Conservation (phyloP, 2,888 invertebrate species). For the Tetranychus truncatus region DNA sequence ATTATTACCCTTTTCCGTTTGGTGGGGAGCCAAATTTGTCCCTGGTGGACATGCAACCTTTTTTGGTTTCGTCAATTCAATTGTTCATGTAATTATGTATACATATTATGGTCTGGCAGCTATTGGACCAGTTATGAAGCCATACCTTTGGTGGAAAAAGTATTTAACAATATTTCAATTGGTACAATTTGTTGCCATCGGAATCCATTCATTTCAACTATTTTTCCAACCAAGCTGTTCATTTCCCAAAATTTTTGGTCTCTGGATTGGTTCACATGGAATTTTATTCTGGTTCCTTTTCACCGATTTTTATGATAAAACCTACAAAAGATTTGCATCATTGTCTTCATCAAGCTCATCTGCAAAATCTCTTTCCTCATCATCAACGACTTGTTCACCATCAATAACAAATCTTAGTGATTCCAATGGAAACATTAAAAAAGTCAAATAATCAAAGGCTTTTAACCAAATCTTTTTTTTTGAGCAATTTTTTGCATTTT, state of each 20-base stretch:
- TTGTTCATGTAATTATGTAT: conserved; percentile 37
- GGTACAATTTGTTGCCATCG: conserved; percentile 59
- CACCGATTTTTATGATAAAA: conserved; percentile 34
- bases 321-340: conserved; percentile 27
- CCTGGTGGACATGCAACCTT: conserved; percentile 45
- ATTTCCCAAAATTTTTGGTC: conserved; percentile 50
- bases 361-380: neutral
- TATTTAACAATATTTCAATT: conserved; percentile 38
- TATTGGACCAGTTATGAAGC: conserved; percentile 35
- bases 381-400: neutral
- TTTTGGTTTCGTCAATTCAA: conserved; percentile 35
- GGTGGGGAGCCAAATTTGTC: conserved; percentile 38
- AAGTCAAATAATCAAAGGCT: neutral
- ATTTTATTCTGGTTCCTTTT: conserved; percentile 36
- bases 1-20: conserved; percentile 37
- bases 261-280: conserved; percentile 37
- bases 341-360: neutral
- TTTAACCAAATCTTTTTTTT: neutral
- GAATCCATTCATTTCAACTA: conserved; percentile 62
- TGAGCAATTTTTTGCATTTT: neutral
- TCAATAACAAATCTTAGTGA: neutral
- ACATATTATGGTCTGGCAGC: conserved; percentile 36
- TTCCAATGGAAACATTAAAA: conserved; percentile 6
- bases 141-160: conserved; percentile 38
- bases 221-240: conserved; percentile 57